Percentiles rank a stretch among this genome's conserved stretches.
Evolutionary conservation across 2,113 vertebrate genomes (phyloP).

Genomic region (Paralichthys olivaceus): DNA sequence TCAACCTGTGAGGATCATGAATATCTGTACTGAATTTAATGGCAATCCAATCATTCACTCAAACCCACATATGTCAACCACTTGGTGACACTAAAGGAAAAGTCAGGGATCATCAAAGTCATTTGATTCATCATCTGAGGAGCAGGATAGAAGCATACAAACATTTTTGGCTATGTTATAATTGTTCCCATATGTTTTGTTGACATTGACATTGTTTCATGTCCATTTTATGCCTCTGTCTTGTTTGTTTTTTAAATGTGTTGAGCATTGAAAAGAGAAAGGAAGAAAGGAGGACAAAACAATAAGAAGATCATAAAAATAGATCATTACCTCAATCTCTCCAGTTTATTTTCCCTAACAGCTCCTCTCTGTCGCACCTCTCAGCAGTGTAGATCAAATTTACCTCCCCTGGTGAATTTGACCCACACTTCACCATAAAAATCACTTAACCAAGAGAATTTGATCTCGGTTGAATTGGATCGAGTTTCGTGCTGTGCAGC

Average conservation of each 20-base stretch:
- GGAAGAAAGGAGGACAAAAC: neutral
- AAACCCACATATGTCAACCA: too few relatives aligned
- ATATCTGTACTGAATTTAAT: too few relatives aligned
- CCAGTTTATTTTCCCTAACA: slow-evolving; percentile 12
- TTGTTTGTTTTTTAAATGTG: neutral
- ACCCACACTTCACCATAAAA: slow-evolving; percentile 48
- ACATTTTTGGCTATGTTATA: too few relatives aligned
- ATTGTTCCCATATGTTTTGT: too few relatives aligned
- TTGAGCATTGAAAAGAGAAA: neutral
- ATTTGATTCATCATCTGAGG: too few relatives aligned
- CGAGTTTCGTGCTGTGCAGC: slow-evolving; percentile 26
- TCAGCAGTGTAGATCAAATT: slow-evolving; percentile 49
- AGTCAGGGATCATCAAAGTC: too few relatives aligned
- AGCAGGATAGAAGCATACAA: too few relatives aligned
- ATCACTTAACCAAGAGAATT: slow-evolving; percentile 59
- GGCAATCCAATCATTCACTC: too few relatives aligned
- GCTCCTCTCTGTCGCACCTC: slow-evolving; percentile 20
- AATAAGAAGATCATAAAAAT: neutral
- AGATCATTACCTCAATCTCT: neutral
- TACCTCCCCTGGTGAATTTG: slow-evolving; percentile 50
- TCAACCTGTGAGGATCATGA: too few relatives aligned
- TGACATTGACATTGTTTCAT: neutral
- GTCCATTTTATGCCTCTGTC: neutral
- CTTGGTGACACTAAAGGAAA: too few relatives aligned
- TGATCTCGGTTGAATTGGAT: slow-evolving; percentile 56